Base-by-base conservation (phyloP, 2,113 vertebrate genomes). In the Lota lota region DNA sequence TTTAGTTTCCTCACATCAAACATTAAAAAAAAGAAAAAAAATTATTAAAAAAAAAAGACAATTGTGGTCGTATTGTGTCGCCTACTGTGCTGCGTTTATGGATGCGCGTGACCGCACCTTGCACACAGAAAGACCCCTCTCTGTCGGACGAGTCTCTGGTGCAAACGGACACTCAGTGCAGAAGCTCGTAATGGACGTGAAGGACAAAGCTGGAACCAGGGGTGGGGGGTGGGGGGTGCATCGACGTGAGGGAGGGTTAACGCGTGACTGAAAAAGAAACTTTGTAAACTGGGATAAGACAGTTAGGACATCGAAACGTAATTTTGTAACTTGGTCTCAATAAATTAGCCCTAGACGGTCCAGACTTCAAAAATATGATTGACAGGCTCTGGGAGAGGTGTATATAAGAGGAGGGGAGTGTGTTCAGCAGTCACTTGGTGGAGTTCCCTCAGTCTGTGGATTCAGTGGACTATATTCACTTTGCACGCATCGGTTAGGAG, bases 271-370 rank as follows among this genome's bases (percentile, higher is more conserved):
- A 51, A 18, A 54, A 16, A 16, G 64, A 54, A 59, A 76, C 56
- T 36, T 63, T 40, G 53, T 69, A 64, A 61, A 64, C 88, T 81
- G 85, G 88, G 89, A 87, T 76, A 67, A 59, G 85, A 83, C 71
- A 83, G 87, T 87, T 74, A 87, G 77, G 81, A 73, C 84, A 79
- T 86, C 82, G 82, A 88, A 91, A 88, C 83, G 88, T 82, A 84
- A 84, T 89, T 90, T 70, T 92, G 93, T 93, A 93, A 93, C 76
- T 69, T 58, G 79, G 82, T 82, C 76, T 75, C 84, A 86, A 87
- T 86, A 74, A 79, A 76, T 64, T 79, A 79, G 81, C 74, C 69
- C 79, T 47, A 47, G 81, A 79, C 79, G 53, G 83, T 73, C 81
- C 83, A 81, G 74, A 83, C 64, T 22, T 36, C 61, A 56, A 58